Evolutionary conservation across 2,888 invertebrate genomes (phyloP), one percentile per base, ranked within the genome.

Genomic region (Fabriciana adippe): DNA sequence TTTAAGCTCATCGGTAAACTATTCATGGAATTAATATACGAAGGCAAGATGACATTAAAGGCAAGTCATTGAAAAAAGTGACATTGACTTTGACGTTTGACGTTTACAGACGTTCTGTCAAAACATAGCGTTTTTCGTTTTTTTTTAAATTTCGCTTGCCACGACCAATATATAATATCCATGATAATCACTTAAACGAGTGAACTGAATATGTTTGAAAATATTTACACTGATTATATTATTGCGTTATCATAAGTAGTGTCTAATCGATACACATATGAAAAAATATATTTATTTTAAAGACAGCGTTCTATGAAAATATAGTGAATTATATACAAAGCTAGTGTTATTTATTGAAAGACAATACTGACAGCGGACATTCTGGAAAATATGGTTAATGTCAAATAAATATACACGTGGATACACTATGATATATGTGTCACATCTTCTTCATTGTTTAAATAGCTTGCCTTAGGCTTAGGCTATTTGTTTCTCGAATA

Each of bases 201-300:
- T 72, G 57, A 75, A 66, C 68, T 68, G 71, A 75, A 75, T 73
- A 69, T 72, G 72, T 75, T 57, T 53, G 48, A 48, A 55, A 59
- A 76, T 86, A 89, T 88, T 85, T 88, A 89, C 87, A 89, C 73
- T 75, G 85, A 83, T 79, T 83, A 85, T 85, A 50, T 61, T 89
- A 90, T 89, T 90, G 90, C 90, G 83, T 82, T 82, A 80, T 89
- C 87, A 86, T 87, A 89, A 88, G 85, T 87, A 79, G 74, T 86
- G 84, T 86, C 79, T 79, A 75, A 75, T 73, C 76, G 41, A 53
- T 53, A 61, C 61, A 74, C 76, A 79, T 86, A 85, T 86, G 88
- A 87, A 90, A 90, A 90, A 88, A 89, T 90, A 90, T 86, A 86
- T 81, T 87, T 82, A 84, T 75, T 75, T 80, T 75, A 80, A n/a